Base-by-base conservation (phyloP, 2,113 vertebrate genomes). In the Grammomys dolichurus region DNA sequence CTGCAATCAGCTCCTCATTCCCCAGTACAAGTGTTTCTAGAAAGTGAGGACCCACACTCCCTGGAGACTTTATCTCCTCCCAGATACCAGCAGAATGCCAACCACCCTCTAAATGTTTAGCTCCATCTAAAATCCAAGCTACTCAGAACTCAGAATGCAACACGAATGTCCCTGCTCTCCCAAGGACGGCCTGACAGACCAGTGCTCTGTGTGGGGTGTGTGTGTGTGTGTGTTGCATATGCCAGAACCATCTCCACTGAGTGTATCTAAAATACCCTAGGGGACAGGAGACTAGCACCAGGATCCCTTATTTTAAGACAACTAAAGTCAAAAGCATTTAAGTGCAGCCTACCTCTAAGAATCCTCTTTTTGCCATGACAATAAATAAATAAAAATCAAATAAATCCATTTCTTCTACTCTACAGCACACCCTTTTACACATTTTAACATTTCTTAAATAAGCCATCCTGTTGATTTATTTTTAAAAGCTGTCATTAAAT, bases 401-500 rank as follows among this genome's bases (percentile, higher is more conserved):
- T 24, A 46, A n/a, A 58, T 24, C 16, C 17, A 56, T 82, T 60
- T 82, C 26, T 54, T n/a, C 46, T 8, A 2, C 26, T 89, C 67
- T 43, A 11, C 4, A 78, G 54, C 28, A 67, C 43, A 73, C 36
- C 17, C 48, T 24, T 56, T 88, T 85, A 88, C 28, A 92, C 51
- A 65, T 43, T 69, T 89, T 58, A 91, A 46, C 72, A 54, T 93
- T 72, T 92, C 80, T 84, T 56, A 78, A 92, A 90, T 10, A 89
- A 89, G 10, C 22, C 46, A 7, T 58, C 56, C n/a, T 76, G 73
- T 67, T 90, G 72, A 82, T 48, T 81, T 48, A 40, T 82, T 85
- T 80, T 75, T 67, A 60, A 81, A 95, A 76, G 31, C 77, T 54
- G 89, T 51, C 33, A 91, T 54, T 67, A 87, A 96, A 87, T 81